Percentiles rank a stretch among this genome's conserved stretches.
phyloP scores from a whole-genome alignment of 2,797 vertebrate genomes.

The Phataginus tricuspis region DNA sequence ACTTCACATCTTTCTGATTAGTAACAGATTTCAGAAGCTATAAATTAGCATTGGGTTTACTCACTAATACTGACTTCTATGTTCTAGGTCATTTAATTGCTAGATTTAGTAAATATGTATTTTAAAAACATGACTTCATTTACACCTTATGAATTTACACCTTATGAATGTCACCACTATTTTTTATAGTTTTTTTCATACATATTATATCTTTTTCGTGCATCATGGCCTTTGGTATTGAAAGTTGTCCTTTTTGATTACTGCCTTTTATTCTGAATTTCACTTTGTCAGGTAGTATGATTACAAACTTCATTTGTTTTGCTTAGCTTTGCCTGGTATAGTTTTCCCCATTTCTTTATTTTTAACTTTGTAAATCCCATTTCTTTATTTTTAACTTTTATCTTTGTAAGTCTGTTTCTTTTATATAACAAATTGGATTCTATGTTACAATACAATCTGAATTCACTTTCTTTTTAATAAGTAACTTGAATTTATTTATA shows the following conservation, averaged over 20 bases:
- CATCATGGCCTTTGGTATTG: not conserved
- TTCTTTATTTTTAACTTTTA: not conserved
- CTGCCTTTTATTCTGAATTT: not conserved
- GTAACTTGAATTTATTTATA: not conserved
- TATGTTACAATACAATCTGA: not conserved
- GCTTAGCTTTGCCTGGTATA: not conserved
- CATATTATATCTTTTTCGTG: not conserved
- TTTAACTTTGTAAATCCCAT: not conserved
- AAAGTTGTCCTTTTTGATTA: not conserved
- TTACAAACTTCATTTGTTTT: not conserved
- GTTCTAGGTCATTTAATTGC: not conserved
- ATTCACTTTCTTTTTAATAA: not conserved
- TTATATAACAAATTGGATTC: not conserved
- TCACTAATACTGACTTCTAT: not conserved
- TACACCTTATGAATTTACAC: not conserved
- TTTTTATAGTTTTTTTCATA: not conserved
- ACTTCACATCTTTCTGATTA: not conserved
- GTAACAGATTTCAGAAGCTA: not conserved
- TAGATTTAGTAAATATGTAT: not conserved
- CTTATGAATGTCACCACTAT: not conserved
- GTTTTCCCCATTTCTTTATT: not conserved
- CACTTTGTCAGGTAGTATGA: not conserved
- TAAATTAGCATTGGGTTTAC: not conserved
- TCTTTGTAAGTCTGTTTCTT: not conserved
- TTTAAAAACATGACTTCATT: not conserved